Percentiles rank a stretch among this genome's conserved stretches.
Conservation (phyloP, 2,888 invertebrate genomes). For the Platynereis dumerilii region DNA sequence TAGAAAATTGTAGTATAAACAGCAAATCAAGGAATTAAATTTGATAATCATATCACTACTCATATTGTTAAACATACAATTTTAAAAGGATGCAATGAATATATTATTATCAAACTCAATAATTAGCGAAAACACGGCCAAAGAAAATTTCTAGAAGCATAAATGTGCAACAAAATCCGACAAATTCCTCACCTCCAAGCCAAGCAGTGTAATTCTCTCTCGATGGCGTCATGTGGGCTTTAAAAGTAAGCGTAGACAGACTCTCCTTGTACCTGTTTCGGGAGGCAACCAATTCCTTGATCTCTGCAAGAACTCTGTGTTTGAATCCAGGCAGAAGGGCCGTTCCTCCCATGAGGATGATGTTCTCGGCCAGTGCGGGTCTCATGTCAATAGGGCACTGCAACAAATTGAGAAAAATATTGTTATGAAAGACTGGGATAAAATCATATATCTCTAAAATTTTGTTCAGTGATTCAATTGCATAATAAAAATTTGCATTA, state of each 20-base stretch:
- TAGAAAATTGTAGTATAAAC: no score
- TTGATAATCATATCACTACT: no score
- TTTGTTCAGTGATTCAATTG: no score
- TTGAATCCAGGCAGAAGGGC: constrained; percentile 83
- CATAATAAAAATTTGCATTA: no score
- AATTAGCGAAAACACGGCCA: no score
- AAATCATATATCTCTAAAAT: no score
- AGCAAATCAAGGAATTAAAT: no score
- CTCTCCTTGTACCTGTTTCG: constrained; percentile 66
- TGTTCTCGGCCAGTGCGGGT: constrained; percentile 78
- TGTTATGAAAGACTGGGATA: constrained; percentile 6
- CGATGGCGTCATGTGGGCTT: constrained; percentile 81
- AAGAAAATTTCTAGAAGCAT: no score
- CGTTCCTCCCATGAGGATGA: constrained; percentile 87
- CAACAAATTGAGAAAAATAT: not conserved
- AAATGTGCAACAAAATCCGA: no score
- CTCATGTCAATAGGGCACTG: constrained; percentile 85
- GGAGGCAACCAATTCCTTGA: constrained; percentile 71
- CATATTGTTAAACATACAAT: no score
- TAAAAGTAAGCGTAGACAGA: constrained; percentile 73
- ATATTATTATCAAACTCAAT: no score
- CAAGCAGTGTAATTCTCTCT: constrained; percentile 85
- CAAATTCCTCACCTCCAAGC: constrained; percentile 77
- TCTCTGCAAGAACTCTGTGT: constrained; percentile 79
- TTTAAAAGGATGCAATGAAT: no score